These are phyloP conservation scores for Tyto alba DNA, from an alignment of 2,113 vertebrate genomes.

Conservation along the genomic window DNA sequence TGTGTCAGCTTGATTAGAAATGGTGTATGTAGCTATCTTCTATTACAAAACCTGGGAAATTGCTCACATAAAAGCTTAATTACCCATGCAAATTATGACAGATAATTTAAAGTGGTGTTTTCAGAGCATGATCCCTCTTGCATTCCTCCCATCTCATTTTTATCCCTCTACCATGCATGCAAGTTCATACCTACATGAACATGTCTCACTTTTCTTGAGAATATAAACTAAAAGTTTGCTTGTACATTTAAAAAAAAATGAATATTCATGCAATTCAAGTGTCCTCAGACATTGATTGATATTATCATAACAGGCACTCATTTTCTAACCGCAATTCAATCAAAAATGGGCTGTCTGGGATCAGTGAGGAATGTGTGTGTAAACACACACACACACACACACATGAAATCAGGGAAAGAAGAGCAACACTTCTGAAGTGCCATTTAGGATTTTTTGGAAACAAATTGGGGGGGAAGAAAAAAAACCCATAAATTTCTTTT, in stretches of 20 bases:
- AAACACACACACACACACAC: rapidly evolving
- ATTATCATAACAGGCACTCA: not conserved
- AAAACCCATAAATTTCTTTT: not conserved
- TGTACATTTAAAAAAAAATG: not conserved
- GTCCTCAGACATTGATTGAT: not conserved
- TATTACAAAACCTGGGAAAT: not conserved
- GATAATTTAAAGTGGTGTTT: not conserved
- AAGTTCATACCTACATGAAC: not conserved
- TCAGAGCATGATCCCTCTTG: not conserved
- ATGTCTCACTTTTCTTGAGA: not conserved
- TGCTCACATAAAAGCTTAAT: not conserved
- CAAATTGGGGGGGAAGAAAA: not conserved
- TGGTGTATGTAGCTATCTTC: not conserved
- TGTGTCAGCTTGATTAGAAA: not conserved
- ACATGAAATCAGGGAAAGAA: not conserved
- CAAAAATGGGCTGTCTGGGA: not conserved
- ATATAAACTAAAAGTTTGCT: not conserved
- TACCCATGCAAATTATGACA: not conserved
- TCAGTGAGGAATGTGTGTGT: not conserved
- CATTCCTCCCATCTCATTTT: not conserved
- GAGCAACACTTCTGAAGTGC: not conserved
- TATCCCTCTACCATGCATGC: not conserved
- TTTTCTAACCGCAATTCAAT: not conserved
- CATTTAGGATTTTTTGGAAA: not conserved
- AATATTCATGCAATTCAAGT: not conserved